Base-by-base conservation (phyloP, 2,888 invertebrate species). In the Thyatira batis region DNA sequence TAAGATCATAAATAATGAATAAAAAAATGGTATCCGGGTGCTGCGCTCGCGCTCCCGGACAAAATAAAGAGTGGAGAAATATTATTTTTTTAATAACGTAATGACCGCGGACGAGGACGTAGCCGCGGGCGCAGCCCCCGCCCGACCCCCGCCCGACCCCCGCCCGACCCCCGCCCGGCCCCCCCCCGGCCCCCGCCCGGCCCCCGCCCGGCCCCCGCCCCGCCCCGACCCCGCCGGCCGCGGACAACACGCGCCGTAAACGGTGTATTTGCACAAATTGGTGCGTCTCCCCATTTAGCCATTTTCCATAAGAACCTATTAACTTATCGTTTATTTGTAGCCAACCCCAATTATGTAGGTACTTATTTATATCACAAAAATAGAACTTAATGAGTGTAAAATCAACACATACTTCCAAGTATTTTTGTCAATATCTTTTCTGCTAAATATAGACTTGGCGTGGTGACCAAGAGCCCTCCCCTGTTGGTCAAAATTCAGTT, bases 1-100 rank as follows among this genome's bases (percentile, higher is more conserved):
- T 82, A 80, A 78, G 69, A 72, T 62, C 73, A 79, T 83, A 80
- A 79, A 82, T 77, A 76, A 78, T 72, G 71, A 74, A 78, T 65
- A 68, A 77, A 27, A 76, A 75, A 69, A 67, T 45, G 49, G 39
- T 5, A 39, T 39, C 23, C 49, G 45, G 49, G 55, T 46, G 54
- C 49, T 20, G 23, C 51, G 30, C 51, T 45, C 50, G 20, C 50
- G 49, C 52, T 56, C 56, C 51, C 56, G 55, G 55, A 59, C 70
- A 73, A 76, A 79, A 78, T 68, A 69, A 76, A 63, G 58, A 79
- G 65, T 65, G 63, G 54, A 39, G 59, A 65, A 76, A 75, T 64
- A 57, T 63, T 53, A 54, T 78, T 73, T 78, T 78, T 80, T 76
- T 73, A 81, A 80, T 78, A 78, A 76, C 78, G 76, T 80, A 80